Conservation (phyloP, 2,797 vertebrate species). For the Danio albolineatus region DNA sequence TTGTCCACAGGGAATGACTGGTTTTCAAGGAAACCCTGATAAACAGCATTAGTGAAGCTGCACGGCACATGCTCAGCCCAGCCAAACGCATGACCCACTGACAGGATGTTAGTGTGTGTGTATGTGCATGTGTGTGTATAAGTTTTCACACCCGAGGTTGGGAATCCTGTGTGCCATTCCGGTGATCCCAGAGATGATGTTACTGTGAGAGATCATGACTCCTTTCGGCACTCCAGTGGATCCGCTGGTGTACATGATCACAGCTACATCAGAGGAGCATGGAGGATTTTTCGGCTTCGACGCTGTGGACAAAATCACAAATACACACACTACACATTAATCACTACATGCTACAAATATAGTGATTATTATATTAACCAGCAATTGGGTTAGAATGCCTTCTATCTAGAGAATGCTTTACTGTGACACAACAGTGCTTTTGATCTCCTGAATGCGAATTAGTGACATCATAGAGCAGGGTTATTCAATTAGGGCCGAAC, state of each 20-base stretch:
- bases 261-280: slow-evolving; percentile 85
- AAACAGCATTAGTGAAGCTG: not conserved
- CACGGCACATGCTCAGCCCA: not conserved
- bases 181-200: slow-evolving; percentile 90
- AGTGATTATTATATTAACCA: not conserved
- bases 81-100: not conserved
- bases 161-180: slow-evolving; percentile 92
- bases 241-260: slow-evolving; percentile 98
- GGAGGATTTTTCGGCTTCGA: slow-evolving; percentile 72
- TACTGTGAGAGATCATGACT: slow-evolving; percentile 95
- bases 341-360: not conserved
- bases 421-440: not conserved
- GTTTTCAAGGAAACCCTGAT: slow-evolving; percentile 16
- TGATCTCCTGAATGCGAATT: not conserved
- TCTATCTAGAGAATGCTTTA: not conserved
- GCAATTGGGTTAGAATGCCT: not conserved
- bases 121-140: not conserved
- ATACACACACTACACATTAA: not conserved
- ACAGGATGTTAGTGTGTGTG: not conserved
- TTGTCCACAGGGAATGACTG: not conserved
- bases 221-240: slow-evolving; percentile 94
- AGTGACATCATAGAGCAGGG: not conserved
- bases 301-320: slow-evolving; percentile 58
- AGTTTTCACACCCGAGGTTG: slow-evolving; percentile 79
- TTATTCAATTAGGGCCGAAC: no score